These are phyloP conservation scores for Rotaria magnacalcarata DNA, from an alignment of 2,888 invertebrate genomes.

Conservation along the genomic window DNA sequence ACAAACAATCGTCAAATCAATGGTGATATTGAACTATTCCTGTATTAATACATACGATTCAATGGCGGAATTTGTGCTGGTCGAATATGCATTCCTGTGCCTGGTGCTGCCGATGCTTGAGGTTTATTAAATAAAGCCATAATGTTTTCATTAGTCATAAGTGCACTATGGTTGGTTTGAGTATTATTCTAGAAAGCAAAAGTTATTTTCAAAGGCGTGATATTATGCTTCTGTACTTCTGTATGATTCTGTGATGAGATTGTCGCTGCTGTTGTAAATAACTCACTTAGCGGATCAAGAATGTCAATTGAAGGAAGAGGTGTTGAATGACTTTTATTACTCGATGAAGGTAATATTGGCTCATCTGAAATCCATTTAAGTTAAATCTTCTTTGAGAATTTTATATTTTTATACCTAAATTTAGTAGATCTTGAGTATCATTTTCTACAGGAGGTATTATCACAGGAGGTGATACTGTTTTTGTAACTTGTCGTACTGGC, in stretches of 20 bases:
- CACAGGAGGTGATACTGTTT: neutral
- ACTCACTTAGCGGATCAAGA: neutral
- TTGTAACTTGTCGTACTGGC: neutral
- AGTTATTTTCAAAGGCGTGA: neutral
- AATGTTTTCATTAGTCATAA: conserved; percentile 7
- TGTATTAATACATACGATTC: neutral
- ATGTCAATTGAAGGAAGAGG: neutral
- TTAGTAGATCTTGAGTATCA: neutral
- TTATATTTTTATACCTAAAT: neutral
- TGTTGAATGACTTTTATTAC: neutral
- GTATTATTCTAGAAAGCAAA: neutral
- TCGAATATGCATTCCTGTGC: neutral
- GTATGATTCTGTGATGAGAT: neutral
- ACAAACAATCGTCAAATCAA: no score
- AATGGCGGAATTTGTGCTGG: neutral
- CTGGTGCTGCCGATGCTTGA: neutral
- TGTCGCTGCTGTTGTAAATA: neutral
- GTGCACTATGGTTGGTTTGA: neutral
- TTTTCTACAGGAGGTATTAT: neutral
- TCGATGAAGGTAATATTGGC: neutral
- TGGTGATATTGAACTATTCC: no score
- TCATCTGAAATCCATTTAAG: neutral
- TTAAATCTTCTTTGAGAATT: no score
- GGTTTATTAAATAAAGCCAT: neutral
- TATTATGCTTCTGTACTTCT: neutral